Conservation (phyloP, 1,140 invertebrate genomes). For the Chrysomallon squamiferum region DNA sequence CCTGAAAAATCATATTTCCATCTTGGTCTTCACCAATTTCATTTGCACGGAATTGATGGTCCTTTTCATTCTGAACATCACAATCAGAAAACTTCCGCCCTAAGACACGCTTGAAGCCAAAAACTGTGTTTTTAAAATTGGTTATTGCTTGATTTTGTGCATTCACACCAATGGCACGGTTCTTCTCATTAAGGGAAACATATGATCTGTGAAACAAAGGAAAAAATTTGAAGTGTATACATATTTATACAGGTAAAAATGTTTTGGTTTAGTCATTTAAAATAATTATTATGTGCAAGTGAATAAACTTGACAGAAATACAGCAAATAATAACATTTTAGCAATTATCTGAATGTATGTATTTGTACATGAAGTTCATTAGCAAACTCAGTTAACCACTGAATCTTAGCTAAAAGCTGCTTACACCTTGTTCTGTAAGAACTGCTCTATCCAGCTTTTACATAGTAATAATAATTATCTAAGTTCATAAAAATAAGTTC, state of each 20-base stretch:
- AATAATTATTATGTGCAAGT: no score
- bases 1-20: conserved; percentile 76
- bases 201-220: conserved; percentile 78
- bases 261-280: no score
- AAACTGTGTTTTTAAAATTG: conserved; percentile 96
- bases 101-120: conserved; percentile 90
- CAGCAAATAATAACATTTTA: not conserved
- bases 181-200: conserved; percentile 92
- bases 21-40: conserved; percentile 70
- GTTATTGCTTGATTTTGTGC: conserved; percentile 97
- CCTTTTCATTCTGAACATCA: conserved; percentile 80
- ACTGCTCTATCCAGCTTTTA: no score
- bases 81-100: conserved; percentile 87
- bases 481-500: no score
- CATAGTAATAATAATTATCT: no score
- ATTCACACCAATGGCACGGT: conserved; percentile 90
- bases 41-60: conserved; percentile 73
- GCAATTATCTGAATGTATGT: not conserved
- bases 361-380: no score
- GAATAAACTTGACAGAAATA: no score
- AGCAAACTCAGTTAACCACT: no score
- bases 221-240: not conserved
- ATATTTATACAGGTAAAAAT: no score
- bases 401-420: no score
- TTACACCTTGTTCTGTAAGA: no score